Percentiles rank a stretch among this genome's conserved stretches.
Evolutionary conservation across 2,888 invertebrate species (phyloP).

Genomic region (Epirrita christyi): DNA sequence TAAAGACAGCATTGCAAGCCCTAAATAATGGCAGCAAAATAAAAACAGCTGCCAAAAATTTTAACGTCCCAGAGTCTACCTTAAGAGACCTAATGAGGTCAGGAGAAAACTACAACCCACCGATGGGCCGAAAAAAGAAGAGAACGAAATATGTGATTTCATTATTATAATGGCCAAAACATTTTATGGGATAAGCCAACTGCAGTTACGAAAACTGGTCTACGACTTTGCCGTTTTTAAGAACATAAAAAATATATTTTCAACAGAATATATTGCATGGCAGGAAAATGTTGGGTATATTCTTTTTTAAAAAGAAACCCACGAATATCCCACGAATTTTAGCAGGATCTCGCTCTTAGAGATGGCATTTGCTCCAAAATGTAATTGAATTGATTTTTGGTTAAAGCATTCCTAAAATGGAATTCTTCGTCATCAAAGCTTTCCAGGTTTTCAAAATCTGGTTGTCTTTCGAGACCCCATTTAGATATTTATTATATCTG

Average conservation of each 20-base stretch:
- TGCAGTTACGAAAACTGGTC: constrained; percentile 14
- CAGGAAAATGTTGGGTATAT: constrained; percentile 14
- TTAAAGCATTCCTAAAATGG: too few relatives aligned
- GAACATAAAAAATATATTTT: constrained; percentile 18
- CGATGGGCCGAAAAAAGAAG: constrained; percentile 10
- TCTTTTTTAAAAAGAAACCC: constrained; percentile 19
- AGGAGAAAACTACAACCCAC: not conserved
- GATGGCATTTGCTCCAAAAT: too few relatives aligned
- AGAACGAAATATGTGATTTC: constrained; percentile 7
- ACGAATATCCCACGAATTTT: too few relatives aligned
- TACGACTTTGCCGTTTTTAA: constrained; percentile 1
- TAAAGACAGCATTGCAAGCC: too few relatives aligned
- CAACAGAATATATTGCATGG: constrained; percentile 6
- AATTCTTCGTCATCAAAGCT: too few relatives aligned
- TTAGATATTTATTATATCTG: too few relatives aligned
- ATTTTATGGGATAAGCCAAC: constrained; percentile 17
- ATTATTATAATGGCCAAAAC: constrained; percentile 11
- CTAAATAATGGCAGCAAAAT: constrained; percentile 8
- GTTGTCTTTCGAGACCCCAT: too few relatives aligned
- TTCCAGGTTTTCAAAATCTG: too few relatives aligned
- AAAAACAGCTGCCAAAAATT: constrained; percentile 16
- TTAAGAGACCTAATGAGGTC: constrained; percentile 9
- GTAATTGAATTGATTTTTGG: too few relatives aligned
- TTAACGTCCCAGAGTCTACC: constrained; percentile 12
- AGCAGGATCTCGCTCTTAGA: too few relatives aligned